phyloP scores from a whole-genome alignment of 2,113 vertebrate species.

The Saimiri boliviensis region DNA sequence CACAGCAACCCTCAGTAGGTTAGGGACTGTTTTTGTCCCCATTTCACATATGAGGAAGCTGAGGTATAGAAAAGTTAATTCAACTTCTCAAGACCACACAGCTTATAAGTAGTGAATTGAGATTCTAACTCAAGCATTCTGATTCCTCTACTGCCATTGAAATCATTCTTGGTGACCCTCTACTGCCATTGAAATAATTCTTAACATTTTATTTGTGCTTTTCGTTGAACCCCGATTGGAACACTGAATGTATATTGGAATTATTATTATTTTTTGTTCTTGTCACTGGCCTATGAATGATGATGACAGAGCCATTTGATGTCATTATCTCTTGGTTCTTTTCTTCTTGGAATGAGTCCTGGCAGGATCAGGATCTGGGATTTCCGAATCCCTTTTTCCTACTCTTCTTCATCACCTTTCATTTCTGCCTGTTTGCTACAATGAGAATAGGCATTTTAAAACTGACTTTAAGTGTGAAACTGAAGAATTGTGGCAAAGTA shows the following conservation, averaged over 20 bases:
- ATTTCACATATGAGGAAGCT: background rate
- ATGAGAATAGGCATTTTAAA: background rate
- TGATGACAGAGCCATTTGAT: background rate
- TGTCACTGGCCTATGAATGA: background rate
- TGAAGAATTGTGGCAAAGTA: background rate
- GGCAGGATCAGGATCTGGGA: background rate
- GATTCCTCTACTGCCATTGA: background rate
- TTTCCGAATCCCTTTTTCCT: background rate
- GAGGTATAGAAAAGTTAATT: background rate
- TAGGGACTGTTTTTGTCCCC: background rate
- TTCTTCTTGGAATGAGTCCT: background rate
- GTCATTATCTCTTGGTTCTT: background rate
- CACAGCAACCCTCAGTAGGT: background rate
- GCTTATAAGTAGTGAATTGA: background rate
- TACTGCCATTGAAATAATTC: background rate
- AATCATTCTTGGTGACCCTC: background rate
- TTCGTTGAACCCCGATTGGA: background rate
- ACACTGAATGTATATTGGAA: background rate
- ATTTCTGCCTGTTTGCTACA: background rate
- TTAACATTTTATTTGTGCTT: background rate
- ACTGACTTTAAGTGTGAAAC: background rate
- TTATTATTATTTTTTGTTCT: background rate
- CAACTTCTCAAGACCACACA: background rate
- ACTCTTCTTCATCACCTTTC: background rate
- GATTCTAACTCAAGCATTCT: background rate